Percentiles rank a stretch among this genome's conserved stretches.
Evolutionary conservation across 2,888 invertebrate genomes (phyloP).

Genomic region (Mythimna vitellina): DNA sequence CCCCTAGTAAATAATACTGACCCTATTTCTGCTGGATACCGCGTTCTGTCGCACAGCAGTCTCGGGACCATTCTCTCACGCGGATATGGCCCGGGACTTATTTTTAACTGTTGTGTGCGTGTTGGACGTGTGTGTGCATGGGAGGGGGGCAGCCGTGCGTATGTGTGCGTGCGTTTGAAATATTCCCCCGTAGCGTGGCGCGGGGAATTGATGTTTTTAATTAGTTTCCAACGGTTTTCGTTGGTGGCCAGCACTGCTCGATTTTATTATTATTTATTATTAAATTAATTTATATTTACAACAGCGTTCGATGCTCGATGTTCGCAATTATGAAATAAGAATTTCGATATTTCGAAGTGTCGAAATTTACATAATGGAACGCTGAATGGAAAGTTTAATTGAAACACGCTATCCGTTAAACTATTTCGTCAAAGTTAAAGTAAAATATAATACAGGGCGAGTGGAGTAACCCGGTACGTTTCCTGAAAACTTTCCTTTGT

Average conservation of each 20-base stretch:
- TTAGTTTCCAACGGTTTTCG: slow-evolving; percentile 89
- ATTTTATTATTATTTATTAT: slow-evolving; percentile 81
- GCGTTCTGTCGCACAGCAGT: slow-evolving; percentile 64
- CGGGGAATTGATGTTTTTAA: slow-evolving; percentile 90
- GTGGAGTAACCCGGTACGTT: slow-evolving; percentile 82
- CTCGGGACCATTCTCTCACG: slow-evolving; percentile 84
- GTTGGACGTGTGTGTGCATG: slow-evolving; percentile 73
- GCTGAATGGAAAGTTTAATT: slow-evolving; percentile 75
- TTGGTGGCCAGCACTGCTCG: slow-evolving; percentile 80
- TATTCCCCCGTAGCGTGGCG: slow-evolving; percentile 85
- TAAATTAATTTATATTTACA: slow-evolving; percentile 71
- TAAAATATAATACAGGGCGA: slow-evolving; percentile 80
- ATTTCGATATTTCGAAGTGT: slow-evolving; percentile 41
- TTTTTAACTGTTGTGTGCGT: slow-evolving; percentile 87
- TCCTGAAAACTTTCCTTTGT: slow-evolving; percentile 88
- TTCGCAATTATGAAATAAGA: slow-evolving; percentile 52
- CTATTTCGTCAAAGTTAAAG: slow-evolving; percentile 83
- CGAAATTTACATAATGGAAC: slow-evolving; percentile 39
- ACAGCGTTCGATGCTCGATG: slow-evolving; percentile 21
- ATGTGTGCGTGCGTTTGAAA: slow-evolving; percentile 87
- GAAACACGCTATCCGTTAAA: slow-evolving; percentile 75
- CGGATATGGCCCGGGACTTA: slow-evolving; percentile 87
- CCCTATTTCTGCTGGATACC: slow-evolving; percentile 69
- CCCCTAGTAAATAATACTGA: slow-evolving; percentile 62
- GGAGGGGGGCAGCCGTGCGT: slow-evolving; percentile 63